Evolutionary conservation across 2,797 vertebrate genomes (phyloP).

Genomic region (Oreonectes daqikongensis): DNA sequence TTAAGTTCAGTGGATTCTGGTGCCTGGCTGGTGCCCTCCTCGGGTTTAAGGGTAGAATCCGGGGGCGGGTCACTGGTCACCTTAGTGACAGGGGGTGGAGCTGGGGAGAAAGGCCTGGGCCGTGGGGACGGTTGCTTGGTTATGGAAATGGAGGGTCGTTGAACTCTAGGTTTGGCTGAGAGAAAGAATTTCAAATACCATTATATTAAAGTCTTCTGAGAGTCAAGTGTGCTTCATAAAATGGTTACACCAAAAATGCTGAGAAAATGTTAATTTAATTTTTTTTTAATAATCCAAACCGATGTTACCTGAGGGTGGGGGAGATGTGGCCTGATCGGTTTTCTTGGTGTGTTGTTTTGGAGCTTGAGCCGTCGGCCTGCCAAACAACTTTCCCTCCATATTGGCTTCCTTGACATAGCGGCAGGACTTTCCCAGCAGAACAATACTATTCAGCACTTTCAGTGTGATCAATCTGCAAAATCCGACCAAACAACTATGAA

Average conservation of each 20-base stretch:
- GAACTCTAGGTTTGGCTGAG: constrained; percentile 74
- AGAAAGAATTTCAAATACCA: neutral
- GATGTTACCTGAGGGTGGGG: constrained; percentile 73
- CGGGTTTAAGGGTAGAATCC: constrained; percentile 54
- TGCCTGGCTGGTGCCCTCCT: constrained; percentile 62
- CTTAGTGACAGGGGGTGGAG: constrained; percentile 68
- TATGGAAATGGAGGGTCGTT: constrained; percentile 75
- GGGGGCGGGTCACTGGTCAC: constrained; percentile 61
- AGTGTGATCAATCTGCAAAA: constrained; percentile 86
- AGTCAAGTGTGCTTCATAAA: too few relatives aligned
- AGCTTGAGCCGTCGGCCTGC: constrained; percentile 69
- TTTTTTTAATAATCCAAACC: neutral
- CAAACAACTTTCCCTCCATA: constrained; percentile 94
- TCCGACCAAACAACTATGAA: neutral
- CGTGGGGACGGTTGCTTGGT: constrained; percentile 83
- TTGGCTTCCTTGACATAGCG: constrained; percentile 94
- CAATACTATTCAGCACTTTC: constrained; percentile 94
- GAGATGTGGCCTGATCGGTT: constrained; percentile 71
- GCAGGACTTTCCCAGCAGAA: constrained; percentile 94
- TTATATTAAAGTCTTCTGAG: neutral
- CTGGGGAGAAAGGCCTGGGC: constrained; percentile 71
- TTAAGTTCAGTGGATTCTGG: constrained; percentile 79
- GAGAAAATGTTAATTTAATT: neutral
- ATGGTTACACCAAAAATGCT: neutral
- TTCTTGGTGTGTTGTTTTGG: constrained; percentile 73